These are phyloP conservation scores for Lasioglossum vierecki DNA, from an alignment of 2,888 invertebrate genomes.

Conservation along the genomic window DNA sequence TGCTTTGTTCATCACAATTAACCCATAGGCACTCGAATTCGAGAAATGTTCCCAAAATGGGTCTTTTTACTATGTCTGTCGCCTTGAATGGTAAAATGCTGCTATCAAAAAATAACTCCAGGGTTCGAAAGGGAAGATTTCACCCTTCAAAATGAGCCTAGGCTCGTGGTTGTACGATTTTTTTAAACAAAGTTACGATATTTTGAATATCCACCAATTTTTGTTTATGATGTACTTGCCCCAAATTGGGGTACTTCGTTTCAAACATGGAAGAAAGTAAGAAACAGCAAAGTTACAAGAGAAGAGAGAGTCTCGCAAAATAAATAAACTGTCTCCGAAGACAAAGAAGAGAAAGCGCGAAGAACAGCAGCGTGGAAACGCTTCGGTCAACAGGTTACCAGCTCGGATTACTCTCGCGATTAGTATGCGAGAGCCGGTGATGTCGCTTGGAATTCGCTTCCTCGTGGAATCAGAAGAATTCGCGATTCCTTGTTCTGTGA, in stretches of 20 bases:
- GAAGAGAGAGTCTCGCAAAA: not conserved
- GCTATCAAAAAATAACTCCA: too few species aligned
- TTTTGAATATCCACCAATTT: not conserved
- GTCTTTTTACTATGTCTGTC: too few species aligned
- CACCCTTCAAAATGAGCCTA: not conserved
- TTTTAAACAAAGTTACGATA: not conserved
- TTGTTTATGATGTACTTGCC: too few species aligned
- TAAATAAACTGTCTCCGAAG: not conserved
- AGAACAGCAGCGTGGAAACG: constrained; percentile 31
- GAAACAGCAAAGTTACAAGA: not conserved
- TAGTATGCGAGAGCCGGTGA: constrained; percentile 18
- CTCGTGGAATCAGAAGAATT: constrained; percentile 12
- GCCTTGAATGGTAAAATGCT: too few species aligned
- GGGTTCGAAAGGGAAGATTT: not conserved
- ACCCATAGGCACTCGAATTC: too few species aligned
- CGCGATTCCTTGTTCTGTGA: not conserved
- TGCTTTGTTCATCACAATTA: not conserved
- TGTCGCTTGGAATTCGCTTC: constrained; percentile 17
- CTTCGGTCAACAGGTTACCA: constrained; percentile 42
- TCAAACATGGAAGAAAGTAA: not conserved
- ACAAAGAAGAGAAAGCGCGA: not conserved
- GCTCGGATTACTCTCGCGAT: constrained; percentile 18
- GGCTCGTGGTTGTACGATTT: not conserved
- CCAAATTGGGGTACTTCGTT: not conserved
- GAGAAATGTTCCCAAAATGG: too few species aligned